A percentile compares a stretch with the other conserved stretches of the same genome.
phyloP scores from a whole-genome alignment of 2,113 vertebrate species.

The Oxygymnocypris stewartii region DNA sequence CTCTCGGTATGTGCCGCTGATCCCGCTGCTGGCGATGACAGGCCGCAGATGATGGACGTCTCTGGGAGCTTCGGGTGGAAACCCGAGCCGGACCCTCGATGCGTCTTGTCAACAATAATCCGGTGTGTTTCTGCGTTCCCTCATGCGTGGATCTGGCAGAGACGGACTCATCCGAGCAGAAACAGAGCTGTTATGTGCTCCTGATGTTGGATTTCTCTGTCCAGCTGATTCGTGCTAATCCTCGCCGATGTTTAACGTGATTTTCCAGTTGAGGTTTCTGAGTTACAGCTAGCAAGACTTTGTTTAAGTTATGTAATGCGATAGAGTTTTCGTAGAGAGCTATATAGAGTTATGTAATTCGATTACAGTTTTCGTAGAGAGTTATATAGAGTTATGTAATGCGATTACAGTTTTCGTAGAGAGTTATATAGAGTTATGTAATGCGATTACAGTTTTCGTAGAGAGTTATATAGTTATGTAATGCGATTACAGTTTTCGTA shows the following conservation, averaged over 20 bases:
- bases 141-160: conserved; percentile 34
- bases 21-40: conserved; percentile 29
- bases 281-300: neutral
- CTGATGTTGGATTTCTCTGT: neutral
- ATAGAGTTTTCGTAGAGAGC: neutral
- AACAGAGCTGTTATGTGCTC: neutral
- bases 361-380: neutral
- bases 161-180: conserved; percentile 6
- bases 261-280: neutral
- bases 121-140: neutral
- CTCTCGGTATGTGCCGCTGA: conserved; percentile 10
- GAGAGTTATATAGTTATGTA: too few relatives aligned
- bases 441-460: neutral
- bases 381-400: too few relatives aligned
- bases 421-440: too few relatives aligned
- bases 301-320: neutral
- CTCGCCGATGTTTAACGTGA: neutral
- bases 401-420: neutral
- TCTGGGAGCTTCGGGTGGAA: neutral
- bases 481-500: too few relatives aligned
- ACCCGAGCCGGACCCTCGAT: conserved; percentile 20
- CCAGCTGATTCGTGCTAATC: neutral
- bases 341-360: too few relatives aligned
- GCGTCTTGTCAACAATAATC: conserved; percentile 51
- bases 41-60: neutral